Conservation (phyloP, 2,888 invertebrate genomes). For the Bhutanitis thaidina region DNA sequence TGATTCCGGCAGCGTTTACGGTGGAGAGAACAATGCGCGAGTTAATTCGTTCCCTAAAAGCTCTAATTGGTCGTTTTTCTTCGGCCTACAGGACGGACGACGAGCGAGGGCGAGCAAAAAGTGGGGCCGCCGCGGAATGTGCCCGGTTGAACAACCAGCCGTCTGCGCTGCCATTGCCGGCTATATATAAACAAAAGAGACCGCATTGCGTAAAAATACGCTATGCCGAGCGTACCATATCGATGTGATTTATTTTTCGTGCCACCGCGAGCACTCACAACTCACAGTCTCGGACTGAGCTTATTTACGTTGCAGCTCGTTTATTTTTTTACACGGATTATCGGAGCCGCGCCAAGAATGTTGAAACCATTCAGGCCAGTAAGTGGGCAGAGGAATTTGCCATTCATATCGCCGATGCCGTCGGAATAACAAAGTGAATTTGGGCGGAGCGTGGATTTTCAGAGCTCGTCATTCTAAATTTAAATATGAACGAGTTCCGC, state of each 20-base stretch:
- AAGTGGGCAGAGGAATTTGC: slow-evolving; percentile 76
- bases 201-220: slow-evolving; percentile 77
- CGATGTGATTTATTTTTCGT: slow-evolving; percentile 66
- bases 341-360: slow-evolving; percentile 77
- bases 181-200: slow-evolving; percentile 70
- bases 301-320: slow-evolving; percentile 67
- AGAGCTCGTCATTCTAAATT: slow-evolving; percentile 3
- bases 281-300: slow-evolving; percentile 53
- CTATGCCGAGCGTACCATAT: slow-evolving; percentile 57
- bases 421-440: slow-evolving; percentile 46
- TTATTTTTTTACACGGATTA: slow-evolving; percentile 68
- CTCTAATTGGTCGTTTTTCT: slow-evolving; percentile 67
- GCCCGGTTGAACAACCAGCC: slow-evolving; percentile 77
- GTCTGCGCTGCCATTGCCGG: slow-evolving; percentile 51
- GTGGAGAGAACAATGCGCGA: slow-evolving; percentile 50
- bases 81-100: slow-evolving; percentile 34
- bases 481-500: not conserved
- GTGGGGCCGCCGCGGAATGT: slow-evolving; percentile 73
- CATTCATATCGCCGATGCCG: slow-evolving; percentile 68
- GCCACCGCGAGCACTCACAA: slow-evolving; percentile 56
- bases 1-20: slow-evolving; percentile 25
- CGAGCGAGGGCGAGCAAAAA: slow-evolving; percentile 61
- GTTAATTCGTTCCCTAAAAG: slow-evolving; percentile 69
- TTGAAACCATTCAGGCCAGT: slow-evolving; percentile 78
- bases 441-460: slow-evolving; percentile 24